Percentiles rank a stretch among this genome's conserved stretches.
phyloP scores from a whole-genome alignment of 2,888 invertebrate genomes.

The Notodonta ziczac region DNA sequence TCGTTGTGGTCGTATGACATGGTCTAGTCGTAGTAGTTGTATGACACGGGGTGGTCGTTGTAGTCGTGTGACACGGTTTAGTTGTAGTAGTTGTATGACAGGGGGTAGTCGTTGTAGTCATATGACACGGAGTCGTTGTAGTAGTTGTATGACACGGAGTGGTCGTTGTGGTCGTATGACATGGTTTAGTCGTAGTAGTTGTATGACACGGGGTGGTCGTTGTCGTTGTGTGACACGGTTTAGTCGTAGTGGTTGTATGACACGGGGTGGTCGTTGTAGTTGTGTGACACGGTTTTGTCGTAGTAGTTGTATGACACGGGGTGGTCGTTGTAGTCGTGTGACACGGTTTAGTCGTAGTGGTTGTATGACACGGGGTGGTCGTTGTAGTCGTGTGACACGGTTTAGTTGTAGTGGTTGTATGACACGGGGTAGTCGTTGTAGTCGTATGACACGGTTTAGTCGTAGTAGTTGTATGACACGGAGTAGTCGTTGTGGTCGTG shows the following conservation, averaged over 20 bases:
- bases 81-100: background rate
- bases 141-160: background rate
- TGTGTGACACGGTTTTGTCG: background rate
- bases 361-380: background rate
- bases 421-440: background rate
- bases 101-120: background rate
- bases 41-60: background rate
- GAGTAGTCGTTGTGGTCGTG: constrained; percentile 1
- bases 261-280: background rate
- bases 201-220: background rate
- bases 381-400: background rate
- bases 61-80: background rate
- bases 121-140: background rate
- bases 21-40: background rate
- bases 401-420: background rate
- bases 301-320: background rate
- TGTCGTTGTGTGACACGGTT: background rate
- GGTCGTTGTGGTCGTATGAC: background rate
- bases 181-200: background rate
- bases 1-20: background rate
- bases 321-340: background rate
- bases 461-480: background rate
- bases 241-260: background rate
- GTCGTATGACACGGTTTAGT: background rate
- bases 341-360: background rate